These are phyloP conservation scores for Holacanthella duospinosa DNA, from an alignment of 2,888 invertebrate species.

Conservation along the genomic window DNA sequence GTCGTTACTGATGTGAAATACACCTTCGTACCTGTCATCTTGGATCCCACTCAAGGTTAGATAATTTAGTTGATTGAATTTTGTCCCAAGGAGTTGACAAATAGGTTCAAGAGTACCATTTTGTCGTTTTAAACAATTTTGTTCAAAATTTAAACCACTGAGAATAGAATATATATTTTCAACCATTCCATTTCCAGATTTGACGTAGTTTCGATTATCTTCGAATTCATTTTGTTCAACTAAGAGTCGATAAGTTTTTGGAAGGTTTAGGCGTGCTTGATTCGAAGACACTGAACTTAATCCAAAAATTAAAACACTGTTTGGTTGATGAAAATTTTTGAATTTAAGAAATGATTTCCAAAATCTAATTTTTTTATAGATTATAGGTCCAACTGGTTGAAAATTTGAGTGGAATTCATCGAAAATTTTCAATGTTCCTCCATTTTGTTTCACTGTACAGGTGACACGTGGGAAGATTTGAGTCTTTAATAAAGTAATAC, in stretches of 20 bases:
- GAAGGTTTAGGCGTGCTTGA: neutral
- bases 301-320: neutral
- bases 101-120: neutral
- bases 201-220: neutral
- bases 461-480: no score
- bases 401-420: no score
- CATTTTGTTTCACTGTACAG: no score
- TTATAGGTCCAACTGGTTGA: no score
- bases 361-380: neutral
- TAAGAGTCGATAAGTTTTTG: neutral
- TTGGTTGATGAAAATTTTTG: neutral
- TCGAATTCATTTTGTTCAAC: neutral
- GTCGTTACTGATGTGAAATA: no score
- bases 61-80: neutral
- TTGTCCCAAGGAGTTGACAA: neutral
- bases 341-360: neutral
- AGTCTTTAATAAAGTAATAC: no score
- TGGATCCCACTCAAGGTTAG: neutral
- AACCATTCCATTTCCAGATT: neutral
- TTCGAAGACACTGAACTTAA: neutral
- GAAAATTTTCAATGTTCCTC: no score
- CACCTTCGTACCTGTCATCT: neutral
- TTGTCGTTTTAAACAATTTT: neutral
- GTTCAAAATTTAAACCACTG: neutral
- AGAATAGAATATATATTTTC: neutral